phyloP scores from a whole-genome alignment of 2,113 vertebrate genomes.

The Crotalus viridis region DNA sequence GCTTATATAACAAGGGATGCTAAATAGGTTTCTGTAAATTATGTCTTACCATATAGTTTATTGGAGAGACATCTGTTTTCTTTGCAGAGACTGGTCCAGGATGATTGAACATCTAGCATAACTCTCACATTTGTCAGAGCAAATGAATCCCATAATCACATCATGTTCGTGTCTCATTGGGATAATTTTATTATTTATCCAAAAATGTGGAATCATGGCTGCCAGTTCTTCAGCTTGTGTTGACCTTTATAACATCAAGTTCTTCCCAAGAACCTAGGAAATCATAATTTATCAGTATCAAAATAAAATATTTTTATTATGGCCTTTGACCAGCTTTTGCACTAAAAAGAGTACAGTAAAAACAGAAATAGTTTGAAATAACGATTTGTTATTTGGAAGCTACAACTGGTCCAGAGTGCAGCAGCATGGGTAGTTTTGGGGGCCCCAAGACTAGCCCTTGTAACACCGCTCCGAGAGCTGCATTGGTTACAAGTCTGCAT shows the following conservation, averaged over 20 bases:
- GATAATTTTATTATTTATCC: neutral
- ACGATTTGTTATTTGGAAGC: neutral
- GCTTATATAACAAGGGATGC: neutral
- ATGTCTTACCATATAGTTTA: neutral
- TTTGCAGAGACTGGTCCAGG: neutral
- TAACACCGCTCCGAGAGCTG: neutral
- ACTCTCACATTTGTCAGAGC: neutral
- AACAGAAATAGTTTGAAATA: neutral
- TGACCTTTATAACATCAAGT: neutral
- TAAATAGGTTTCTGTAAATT: neutral
- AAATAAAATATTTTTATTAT: neutral
- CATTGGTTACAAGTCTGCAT: no score
- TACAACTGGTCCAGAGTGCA: neutral
- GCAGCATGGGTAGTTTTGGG: neutral
- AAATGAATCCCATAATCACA: neutral
- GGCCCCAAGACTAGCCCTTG: neutral
- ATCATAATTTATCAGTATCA: neutral
- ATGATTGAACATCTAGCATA: neutral
- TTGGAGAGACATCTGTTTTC: neutral
- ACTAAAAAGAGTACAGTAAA: neutral
- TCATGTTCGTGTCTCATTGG: neutral
- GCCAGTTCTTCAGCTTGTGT: neutral
- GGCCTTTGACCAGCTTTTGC: neutral
- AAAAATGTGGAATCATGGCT: neutral
- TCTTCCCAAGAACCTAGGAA: neutral